Conservation (phyloP, 1,140 invertebrate genomes). For the Drosophila kohkoa region DNA sequence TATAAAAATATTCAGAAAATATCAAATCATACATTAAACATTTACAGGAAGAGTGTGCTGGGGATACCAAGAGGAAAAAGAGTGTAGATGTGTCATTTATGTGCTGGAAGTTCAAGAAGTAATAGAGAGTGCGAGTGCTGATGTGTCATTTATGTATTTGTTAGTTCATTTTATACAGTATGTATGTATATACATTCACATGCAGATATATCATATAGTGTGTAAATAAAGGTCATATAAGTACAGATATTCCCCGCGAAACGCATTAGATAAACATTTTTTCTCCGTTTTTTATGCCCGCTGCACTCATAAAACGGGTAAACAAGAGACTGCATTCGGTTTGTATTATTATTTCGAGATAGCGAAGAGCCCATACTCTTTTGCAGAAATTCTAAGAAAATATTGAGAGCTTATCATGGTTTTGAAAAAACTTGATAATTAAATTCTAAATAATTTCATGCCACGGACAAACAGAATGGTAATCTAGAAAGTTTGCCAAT, state of each 20-base stretch:
- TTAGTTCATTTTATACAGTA: neutral
- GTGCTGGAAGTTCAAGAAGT: neutral
- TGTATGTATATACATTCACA: neutral
- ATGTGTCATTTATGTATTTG: conserved; percentile 10
- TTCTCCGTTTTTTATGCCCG: neutral
- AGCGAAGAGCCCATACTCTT: conserved; percentile 4
- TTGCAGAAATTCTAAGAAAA: neutral
- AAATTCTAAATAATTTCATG: neutral
- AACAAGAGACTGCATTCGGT: neutral
- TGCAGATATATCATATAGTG: neutral
- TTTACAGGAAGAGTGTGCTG: neutral
- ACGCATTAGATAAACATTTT: conserved; percentile 2
- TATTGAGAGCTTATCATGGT: neutral
- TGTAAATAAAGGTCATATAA: neutral
- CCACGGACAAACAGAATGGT: too few species aligned
- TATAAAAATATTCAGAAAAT: conserved; percentile 13
- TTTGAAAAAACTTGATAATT: neutral
- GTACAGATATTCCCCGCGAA: conserved; percentile 8
- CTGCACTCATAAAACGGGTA: conserved; percentile 2
- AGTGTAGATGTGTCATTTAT: too few species aligned
- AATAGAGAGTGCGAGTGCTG: neutral
- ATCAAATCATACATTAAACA: neutral
- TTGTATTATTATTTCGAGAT: neutral
- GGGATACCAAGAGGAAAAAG: too few species aligned
- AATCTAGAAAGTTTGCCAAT: conserved; percentile 2